phyloP scores from a whole-genome alignment of 2,797 vertebrate genomes.

The Sphenopsis melanotis region DNA sequence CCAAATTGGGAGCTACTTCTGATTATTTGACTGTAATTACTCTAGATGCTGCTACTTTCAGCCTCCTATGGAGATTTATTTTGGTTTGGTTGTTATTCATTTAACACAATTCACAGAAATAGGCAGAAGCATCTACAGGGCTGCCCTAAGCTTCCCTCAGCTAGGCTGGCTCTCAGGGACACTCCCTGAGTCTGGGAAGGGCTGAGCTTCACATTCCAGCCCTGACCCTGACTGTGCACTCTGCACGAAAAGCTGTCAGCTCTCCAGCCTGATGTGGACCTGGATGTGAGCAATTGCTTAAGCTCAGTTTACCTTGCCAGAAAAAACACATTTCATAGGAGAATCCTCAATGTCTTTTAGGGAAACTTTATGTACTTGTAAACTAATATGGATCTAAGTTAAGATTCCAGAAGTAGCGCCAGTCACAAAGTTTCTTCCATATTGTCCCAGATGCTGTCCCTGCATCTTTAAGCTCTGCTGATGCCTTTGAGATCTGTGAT shows the following conservation, averaged over 20 bases:
- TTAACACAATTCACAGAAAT: neutral
- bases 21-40: neutral
- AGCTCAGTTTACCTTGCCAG: neutral
- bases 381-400: neutral
- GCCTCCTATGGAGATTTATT: neutral
- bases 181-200: neutral
- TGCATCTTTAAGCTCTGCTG: neutral
- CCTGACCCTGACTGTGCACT: neutral
- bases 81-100: neutral
- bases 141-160: neutral
- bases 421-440: neutral
- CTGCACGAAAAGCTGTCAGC: neutral
- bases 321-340: neutral
- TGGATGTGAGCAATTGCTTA: neutral
- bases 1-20: neutral
- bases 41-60: neutral
- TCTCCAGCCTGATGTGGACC: neutral
- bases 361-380: neutral
- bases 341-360: neutral
- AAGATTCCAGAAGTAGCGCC: neutral
- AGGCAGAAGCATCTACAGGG: neutral
- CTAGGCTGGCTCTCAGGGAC: neutral
- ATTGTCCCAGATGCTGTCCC: neutral
- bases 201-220: slow-evolving; percentile 24
- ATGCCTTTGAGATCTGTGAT: neutral